Conservation (phyloP, 2,888 invertebrate genomes). For the Chymomyza fuscimana region DNA sequence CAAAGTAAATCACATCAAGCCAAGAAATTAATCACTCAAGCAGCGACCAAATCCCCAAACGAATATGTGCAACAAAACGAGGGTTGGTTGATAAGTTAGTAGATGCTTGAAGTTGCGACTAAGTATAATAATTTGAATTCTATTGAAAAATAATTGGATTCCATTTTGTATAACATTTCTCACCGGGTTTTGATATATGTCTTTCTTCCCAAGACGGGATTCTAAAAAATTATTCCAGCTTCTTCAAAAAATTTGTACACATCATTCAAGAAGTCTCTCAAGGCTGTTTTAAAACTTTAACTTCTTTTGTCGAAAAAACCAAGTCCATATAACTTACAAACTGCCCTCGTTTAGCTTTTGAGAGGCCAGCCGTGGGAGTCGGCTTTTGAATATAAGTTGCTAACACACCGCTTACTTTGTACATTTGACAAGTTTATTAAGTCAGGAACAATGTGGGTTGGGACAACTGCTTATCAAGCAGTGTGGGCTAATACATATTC, state of each 20-base stretch:
- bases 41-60: constrained; percentile 54
- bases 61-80: constrained; percentile 58
- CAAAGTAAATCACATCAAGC: constrained; percentile 69
- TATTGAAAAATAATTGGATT: too few relatives aligned
- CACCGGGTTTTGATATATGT: too few relatives aligned
- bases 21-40: constrained; percentile 69
- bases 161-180: too few relatives aligned
- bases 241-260: too few relatives aligned
- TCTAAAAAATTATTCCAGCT: too few relatives aligned
- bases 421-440: constrained; percentile 72
- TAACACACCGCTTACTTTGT: constrained; percentile 66
- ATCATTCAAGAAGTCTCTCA: too few relatives aligned
- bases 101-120: too few relatives aligned
- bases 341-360: background rate
- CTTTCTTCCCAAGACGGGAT: too few relatives aligned
- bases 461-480: background rate
- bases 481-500: background rate
- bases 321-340: too few relatives aligned
- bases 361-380: constrained; percentile 8
- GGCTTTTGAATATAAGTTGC: constrained; percentile 36
- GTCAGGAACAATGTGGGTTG: constrained; percentile 60
- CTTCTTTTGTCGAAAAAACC: too few relatives aligned
- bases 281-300: too few relatives aligned
- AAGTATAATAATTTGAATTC: constrained; percentile 26
- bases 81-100: too few relatives aligned